Conservation (phyloP, 2,113 vertebrate genomes). For the Tachysurus fulvidraco region DNA sequence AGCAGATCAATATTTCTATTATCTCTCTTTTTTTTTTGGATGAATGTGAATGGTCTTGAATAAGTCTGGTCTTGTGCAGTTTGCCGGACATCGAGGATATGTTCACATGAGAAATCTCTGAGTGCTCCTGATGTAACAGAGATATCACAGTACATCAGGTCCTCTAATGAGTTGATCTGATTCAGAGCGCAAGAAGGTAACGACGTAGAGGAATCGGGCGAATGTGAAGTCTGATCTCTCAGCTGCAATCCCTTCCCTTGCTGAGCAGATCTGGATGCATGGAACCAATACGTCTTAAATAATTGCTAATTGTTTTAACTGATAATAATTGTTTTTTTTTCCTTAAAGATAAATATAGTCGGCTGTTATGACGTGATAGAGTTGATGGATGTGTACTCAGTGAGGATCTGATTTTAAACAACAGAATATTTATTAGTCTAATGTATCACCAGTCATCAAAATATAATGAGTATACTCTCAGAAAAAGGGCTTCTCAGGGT, state of each 20-base stretch:
- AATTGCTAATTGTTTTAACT: neutral
- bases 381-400: neutral
- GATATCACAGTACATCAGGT: neutral
- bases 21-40: neutral
- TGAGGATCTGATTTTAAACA: neutral
- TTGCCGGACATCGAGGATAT: neutral
- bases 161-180: constrained; percentile 18
- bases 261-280: neutral
- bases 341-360: neutral
- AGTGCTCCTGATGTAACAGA: neutral
- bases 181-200: neutral
- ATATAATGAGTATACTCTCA: neutral
- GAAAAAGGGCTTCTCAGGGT: neutral
- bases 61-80: constrained; percentile 5
- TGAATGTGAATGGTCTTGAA: neutral
- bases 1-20: constrained; percentile 21
- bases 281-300: neutral
- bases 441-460: too few relatives aligned
- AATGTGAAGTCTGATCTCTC: neutral
- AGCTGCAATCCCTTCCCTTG: neutral
- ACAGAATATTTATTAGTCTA: neutral
- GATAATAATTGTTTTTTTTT: neutral
- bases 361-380: neutral
- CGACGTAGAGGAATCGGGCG: constrained; percentile 5
- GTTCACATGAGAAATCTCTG: too few relatives aligned